A percentile compares a stretch with the other conserved stretches of the same genome.
Evolutionary conservation across 2,888 invertebrate species (phyloP).

Genomic region (Nasonia oneida): DNA sequence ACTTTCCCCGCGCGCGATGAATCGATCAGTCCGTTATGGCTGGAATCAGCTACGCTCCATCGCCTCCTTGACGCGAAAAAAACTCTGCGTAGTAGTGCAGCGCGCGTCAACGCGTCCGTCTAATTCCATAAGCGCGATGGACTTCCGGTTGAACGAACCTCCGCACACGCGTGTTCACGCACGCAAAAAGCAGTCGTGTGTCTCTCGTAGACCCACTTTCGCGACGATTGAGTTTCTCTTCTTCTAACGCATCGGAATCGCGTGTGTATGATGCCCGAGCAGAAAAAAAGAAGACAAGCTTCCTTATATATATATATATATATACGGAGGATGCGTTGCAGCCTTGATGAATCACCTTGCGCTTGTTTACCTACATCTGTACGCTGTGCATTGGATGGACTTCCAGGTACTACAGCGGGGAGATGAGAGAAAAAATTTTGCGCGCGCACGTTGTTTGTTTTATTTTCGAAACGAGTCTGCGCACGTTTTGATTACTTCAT

Average conservation of each 20-base stretch:
- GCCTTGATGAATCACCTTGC: slow-evolving; percentile 45
- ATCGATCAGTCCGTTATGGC: background rate
- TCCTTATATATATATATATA: slow-evolving; percentile 64
- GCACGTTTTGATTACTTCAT: background rate
- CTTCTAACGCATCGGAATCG: background rate
- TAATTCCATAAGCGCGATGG: slow-evolving; percentile 67
- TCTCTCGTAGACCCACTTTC: background rate
- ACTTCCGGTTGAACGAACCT: slow-evolving; percentile 72
- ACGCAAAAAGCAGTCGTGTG: background rate
- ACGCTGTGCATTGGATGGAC: background rate
- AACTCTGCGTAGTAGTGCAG: background rate
- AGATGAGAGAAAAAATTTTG: background rate
- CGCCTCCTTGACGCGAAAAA: background rate
- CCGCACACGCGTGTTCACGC: background rate
- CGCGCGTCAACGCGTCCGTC: slow-evolving; percentile 59
- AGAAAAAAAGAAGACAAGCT: slow-evolving; percentile 62
- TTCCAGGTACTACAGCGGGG: background rate
- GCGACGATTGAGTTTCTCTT: background rate
- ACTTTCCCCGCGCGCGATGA: background rate
- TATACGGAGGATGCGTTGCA: slow-evolving; percentile 3
- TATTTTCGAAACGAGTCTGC: background rate
- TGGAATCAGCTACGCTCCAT: background rate
- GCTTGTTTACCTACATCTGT: slow-evolving; percentile 35
- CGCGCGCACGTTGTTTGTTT: background rate
- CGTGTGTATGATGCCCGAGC: background rate